phyloP scores from a whole-genome alignment of 2,888 invertebrate species.

The Furcula furcula region DNA sequence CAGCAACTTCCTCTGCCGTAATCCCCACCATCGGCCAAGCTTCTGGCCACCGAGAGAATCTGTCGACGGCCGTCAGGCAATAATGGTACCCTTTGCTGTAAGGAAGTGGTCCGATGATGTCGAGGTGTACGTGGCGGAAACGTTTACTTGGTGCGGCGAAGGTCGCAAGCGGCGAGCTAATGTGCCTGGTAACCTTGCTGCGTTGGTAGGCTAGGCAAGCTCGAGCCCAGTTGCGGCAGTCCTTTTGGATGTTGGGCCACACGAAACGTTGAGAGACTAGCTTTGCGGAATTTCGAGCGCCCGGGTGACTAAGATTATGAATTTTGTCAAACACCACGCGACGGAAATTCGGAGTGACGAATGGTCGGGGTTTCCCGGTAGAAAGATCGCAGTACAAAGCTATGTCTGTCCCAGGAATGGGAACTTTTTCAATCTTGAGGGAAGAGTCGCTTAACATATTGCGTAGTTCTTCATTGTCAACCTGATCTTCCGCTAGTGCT shows the following conservation, averaged over 20 bases:
- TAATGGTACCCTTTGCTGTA: background rate
- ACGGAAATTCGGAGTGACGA: slow-evolving; percentile 6
- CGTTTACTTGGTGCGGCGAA: background rate
- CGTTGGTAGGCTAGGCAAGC: background rate
- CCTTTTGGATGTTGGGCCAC: background rate
- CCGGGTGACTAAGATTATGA: too few relatives aligned
- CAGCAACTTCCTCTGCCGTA: too few relatives aligned
- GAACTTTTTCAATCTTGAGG: background rate
- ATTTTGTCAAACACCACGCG: slow-evolving; percentile 3
- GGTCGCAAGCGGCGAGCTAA: background rate
- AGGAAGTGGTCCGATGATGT: background rate
- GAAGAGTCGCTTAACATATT: background rate
- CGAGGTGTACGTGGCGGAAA: background rate
- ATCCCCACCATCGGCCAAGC: too few relatives aligned
- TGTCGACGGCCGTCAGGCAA: slow-evolving; percentile 21
- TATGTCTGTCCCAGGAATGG: slow-evolving; percentile 3
- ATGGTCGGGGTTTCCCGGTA: slow-evolving; percentile 5
- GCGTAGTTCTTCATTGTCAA: background rate
- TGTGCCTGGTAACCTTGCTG: background rate
- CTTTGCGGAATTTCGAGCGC: background rate
- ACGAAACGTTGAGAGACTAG: background rate
- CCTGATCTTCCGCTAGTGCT: slow-evolving; percentile 1
- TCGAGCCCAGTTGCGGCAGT: too few relatives aligned
- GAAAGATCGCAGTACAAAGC: slow-evolving; percentile 1
- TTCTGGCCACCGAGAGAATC: background rate